A percentile compares a stretch with the other conserved stretches of the same genome.
Conservation (phyloP, 2,113 vertebrate genomes). For the Coturnix japonica region DNA sequence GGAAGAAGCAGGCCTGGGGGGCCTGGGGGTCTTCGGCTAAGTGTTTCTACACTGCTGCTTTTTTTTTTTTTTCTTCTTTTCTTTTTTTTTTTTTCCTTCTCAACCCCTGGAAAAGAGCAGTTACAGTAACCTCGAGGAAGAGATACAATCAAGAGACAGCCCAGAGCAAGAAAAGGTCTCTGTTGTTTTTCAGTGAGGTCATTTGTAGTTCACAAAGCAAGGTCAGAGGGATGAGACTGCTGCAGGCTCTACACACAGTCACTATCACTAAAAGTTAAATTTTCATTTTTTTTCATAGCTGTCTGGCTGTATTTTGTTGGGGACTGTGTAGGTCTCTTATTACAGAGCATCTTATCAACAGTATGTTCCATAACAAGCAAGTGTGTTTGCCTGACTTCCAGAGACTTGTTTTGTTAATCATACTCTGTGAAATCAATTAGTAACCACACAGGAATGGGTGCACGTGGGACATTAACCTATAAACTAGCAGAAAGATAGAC, state of each 20-base stretch:
- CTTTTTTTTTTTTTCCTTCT: neutral
- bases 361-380: neutral
- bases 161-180: constrained; percentile 66
- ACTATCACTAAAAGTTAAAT: constrained; percentile 76
- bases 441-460: neutral
- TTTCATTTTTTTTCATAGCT: neutral
- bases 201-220: constrained; percentile 74
- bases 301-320: constrained; percentile 35
- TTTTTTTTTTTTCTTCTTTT: neutral
- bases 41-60: constrained; percentile 69
- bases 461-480: neutral
- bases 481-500: neutral
- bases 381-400: neutral
- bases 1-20: constrained; percentile 58
- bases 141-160: constrained; percentile 71
- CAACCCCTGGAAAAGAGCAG: constrained; percentile 72
- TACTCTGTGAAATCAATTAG: neutral
- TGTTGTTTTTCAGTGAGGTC: constrained; percentile 68
- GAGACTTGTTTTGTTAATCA: neutral
- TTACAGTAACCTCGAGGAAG: constrained; percentile 72
- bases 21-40: constrained; percentile 74
- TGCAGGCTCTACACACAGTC: constrained; percentile 67
- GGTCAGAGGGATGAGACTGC: constrained; percentile 63
- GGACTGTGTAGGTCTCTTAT: neutral
- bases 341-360: neutral